These are phyloP conservation scores for Sebastes taczanowskii DNA, from an alignment of 2,797 vertebrate species.

Conservation along the genomic window DNA sequence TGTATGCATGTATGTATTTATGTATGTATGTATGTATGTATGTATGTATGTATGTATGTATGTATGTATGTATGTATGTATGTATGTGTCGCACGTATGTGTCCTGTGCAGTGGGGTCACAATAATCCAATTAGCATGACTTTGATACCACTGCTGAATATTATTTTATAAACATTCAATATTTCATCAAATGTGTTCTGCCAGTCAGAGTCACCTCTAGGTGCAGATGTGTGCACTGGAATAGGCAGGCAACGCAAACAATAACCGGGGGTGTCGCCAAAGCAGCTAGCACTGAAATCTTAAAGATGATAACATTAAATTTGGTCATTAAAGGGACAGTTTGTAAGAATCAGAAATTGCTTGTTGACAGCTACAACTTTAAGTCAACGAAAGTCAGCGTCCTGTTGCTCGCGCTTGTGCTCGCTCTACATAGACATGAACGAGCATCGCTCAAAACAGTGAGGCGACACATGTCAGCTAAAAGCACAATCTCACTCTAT, in stretches of 20 bases:
- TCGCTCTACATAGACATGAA: too few relatives aligned
- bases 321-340: too few relatives aligned
- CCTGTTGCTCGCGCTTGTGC: too few relatives aligned
- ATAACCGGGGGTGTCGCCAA: neutral
- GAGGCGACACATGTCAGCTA: too few relatives aligned
- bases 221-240: neutral
- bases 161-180: neutral
- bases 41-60: too few relatives aligned
- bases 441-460: too few relatives aligned
- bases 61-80: neutral
- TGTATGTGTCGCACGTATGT: slow-evolving; percentile 7
- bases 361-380: too few relatives aligned
- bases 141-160: slow-evolving; percentile 20
- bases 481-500: too few relatives aligned
- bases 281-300: neutral
- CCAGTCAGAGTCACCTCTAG: neutral
- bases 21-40: neutral
- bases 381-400: too few relatives aligned
- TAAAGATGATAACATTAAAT: neutral
- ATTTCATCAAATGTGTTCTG: neutral
- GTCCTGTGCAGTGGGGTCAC: neutral
- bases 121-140: neutral
- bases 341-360: too few relatives aligned
- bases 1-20: too few relatives aligned
- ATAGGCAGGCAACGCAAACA: neutral